These are phyloP conservation scores for Aldrovandia affinis DNA, from an alignment of 2,797 vertebrate genomes.

Conservation along the genomic window DNA sequence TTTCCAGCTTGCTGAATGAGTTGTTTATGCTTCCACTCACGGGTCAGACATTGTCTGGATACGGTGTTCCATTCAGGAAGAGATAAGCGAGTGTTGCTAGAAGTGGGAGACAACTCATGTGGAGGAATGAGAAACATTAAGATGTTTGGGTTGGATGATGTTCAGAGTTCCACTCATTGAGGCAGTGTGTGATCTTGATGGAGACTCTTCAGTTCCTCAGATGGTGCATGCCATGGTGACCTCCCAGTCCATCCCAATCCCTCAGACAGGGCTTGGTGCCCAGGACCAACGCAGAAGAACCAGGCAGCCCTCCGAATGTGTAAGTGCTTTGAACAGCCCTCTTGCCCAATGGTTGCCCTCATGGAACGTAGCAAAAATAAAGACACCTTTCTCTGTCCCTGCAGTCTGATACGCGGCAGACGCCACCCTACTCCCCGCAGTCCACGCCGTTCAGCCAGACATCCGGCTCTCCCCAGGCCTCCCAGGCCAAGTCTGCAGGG, in stretches of 20 bases:
- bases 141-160: neutral
- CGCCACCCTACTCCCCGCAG: slow-evolving; percentile 92
- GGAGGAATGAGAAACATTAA: too few species aligned
- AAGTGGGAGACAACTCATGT: too few species aligned
- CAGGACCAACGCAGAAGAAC: slow-evolving; percentile 81
- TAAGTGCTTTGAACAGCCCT: slow-evolving; percentile 68
- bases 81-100: too few species aligned
- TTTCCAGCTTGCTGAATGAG: too few species aligned
- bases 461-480: slow-evolving; percentile 80
- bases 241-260: slow-evolving; percentile 82
- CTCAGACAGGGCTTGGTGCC: slow-evolving; percentile 64
- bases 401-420: slow-evolving; percentile 90
- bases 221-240: slow-evolving; percentile 82
- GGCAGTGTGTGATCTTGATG: neutral
- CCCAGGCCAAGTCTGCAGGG: slow-evolving; percentile 87
- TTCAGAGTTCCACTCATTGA: too few species aligned
- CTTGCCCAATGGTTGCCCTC: neutral
- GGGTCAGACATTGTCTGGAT: too few species aligned
- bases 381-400: too few species aligned
- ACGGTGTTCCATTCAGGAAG: too few species aligned
- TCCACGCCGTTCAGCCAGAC: slow-evolving; percentile 80
- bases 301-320: slow-evolving; percentile 91
- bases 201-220: slow-evolving; percentile 78
- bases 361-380: too few species aligned
- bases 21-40: too few species aligned